Conservation (phyloP, 2,113 vertebrate species). For the Platycercus adscitus region DNA sequence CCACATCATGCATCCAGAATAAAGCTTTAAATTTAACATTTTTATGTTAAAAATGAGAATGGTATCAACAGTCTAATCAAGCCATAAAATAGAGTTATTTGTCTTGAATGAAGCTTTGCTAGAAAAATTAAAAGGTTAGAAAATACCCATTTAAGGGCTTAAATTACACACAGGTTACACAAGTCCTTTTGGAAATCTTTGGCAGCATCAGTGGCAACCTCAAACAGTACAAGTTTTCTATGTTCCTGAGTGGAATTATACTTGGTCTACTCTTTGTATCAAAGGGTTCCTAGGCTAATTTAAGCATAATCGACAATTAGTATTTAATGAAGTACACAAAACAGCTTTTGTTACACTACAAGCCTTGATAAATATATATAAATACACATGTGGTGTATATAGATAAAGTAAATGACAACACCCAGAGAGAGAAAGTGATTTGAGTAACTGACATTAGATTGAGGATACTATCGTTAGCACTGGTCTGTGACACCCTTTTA, state of each 20-base stretch:
- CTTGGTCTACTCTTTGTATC: background rate
- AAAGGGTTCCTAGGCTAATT: background rate
- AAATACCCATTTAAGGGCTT: background rate
- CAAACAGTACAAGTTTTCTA: background rate
- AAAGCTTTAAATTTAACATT: background rate
- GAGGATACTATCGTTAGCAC: background rate
- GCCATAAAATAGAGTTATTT: background rate
- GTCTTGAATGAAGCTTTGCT: background rate
- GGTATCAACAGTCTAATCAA: background rate
- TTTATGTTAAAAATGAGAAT: background rate
- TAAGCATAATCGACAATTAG: background rate
- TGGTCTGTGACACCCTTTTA: background rate
- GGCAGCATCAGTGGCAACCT: background rate
- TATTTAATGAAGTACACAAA: background rate
- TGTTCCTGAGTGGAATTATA: background rate
- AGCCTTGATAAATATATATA: background rate
- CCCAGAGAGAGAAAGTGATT: background rate
- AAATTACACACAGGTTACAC: background rate
- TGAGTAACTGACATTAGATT: background rate
- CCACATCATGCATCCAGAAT: background rate
- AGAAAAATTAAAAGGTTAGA: background rate
- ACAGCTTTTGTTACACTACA: background rate
- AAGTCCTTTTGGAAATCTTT: background rate
- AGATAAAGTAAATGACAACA: background rate
- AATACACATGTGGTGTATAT: accelerated